Evolutionary conservation across 2,113 vertebrate genomes (phyloP), one percentile per base, ranked within the genome.

Genomic region (Lepus timidus): DNA sequence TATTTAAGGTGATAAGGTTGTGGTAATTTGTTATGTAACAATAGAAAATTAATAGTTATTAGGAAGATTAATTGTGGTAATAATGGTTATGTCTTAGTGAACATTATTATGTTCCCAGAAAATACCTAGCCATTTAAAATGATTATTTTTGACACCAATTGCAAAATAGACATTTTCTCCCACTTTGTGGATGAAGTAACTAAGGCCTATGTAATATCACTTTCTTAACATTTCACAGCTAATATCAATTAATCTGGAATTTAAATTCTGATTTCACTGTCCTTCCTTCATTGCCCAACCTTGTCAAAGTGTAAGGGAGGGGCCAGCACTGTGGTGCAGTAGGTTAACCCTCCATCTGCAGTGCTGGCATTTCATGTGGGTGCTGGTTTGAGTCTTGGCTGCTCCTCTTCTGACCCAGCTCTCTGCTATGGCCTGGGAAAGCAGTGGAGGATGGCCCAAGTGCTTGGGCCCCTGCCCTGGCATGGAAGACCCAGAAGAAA

Each of bases 141-240:
- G 96, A 84, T 70, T 61, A 29, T 65, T 88, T 85, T 81, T 58
- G 85, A 58, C 84, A 79, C 84, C 4, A 29, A 73, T 74, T 73
- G 6, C 20, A 78, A 86, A 62, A 81, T 31, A 62, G 58, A 3
- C 3, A 64, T 88, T 75, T 39, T 73, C 1, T 3, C 22, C 10
- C 25, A 80, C 52, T 95, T 93, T 68, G 71, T 3, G 64, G 31
- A 86, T 84, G 55, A 8, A 83, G 11, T 90, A 95, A 91, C 13
- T 75, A 88, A 94, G n/a, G 4, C 12, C 23, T 89, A n/a, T 12
- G 25, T 22, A 88, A 83, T 0, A 17, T 14, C 76, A 64, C 55
- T 93, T 85, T 52, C 4, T 94, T 82, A 31, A 49, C 74, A 64
- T 74, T 1, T 3, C 64, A 94, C 22, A 85, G 11, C 6, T 36